Conservation (phyloP, 2,113 vertebrate genomes). For the Castor canadensis region DNA sequence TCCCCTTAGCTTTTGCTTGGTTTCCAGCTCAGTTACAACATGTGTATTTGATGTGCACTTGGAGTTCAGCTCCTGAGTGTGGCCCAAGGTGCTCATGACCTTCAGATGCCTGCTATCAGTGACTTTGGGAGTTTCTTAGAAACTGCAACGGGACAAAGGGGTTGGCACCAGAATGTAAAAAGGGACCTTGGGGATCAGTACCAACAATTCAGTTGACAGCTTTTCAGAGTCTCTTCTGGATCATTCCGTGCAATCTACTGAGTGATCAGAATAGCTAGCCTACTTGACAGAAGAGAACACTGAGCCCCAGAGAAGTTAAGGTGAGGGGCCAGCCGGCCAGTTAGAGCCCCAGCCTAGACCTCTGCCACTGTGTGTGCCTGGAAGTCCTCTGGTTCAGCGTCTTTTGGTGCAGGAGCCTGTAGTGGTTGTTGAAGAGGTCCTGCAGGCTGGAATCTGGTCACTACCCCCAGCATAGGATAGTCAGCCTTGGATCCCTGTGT, state of each 20-base stretch:
- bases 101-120: background rate
- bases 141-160: fast-evolving
- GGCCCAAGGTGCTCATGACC: background rate
- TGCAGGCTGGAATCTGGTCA: background rate
- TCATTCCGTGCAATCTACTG: fast-evolving
- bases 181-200: too few relatives aligned
- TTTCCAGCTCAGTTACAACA: background rate
- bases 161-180: background rate
- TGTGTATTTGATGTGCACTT: background rate
- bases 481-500: background rate
- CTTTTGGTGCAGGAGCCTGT: background rate
- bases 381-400: fast-evolving
- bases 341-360: background rate
- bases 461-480: fast-evolving
- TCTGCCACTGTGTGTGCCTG: background rate
- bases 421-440: background rate
- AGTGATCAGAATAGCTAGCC: background rate
- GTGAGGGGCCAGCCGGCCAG: background rate
- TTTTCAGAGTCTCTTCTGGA: background rate
- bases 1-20: background rate
- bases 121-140: background rate
- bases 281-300: background rate
- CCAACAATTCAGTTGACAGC: too few relatives aligned
- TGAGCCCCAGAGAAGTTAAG: background rate
- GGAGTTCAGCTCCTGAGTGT: background rate